Evolutionary conservation across 2,797 vertebrate genomes (phyloP).

Genomic region (Sebastes kiyomatsui): DNA sequence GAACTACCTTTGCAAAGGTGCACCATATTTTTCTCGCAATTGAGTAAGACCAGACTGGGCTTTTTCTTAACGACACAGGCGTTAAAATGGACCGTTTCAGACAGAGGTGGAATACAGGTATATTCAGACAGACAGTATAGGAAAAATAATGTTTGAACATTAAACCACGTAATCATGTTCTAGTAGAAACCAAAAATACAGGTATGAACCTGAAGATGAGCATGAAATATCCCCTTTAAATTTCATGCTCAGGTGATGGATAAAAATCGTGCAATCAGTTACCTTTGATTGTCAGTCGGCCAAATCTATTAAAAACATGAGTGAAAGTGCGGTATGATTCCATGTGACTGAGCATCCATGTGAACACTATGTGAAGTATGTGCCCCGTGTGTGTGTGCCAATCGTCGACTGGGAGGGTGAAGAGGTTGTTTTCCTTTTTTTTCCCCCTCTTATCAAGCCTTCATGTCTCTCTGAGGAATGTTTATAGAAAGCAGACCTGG

Average conservation of each 20-base stretch:
- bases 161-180: background rate
- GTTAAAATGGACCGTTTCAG: background rate
- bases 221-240: background rate
- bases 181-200: background rate
- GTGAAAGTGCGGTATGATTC: conserved; percentile 9
- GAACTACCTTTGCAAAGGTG: too few relatives aligned
- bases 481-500: conserved; percentile 77
- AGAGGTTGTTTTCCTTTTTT: conserved; percentile 43
- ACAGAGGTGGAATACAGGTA: background rate
- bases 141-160: background rate
- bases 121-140: background rate
- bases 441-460: conserved; percentile 66
- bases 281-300: background rate
- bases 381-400: conserved; percentile 26
- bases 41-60: too few relatives aligned
- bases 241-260: background rate
- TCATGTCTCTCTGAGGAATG: conserved; percentile 73
- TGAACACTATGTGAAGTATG: conserved; percentile 74
- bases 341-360: conserved; percentile 38
- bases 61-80: too few relatives aligned
- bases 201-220: background rate
- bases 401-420: conserved; percentile 20
- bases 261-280: background rate
- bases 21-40: too few relatives aligned
- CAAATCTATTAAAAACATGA: background rate